Base-by-base conservation (phyloP, 2,113 vertebrate species). In the Carassius gibelio region DNA sequence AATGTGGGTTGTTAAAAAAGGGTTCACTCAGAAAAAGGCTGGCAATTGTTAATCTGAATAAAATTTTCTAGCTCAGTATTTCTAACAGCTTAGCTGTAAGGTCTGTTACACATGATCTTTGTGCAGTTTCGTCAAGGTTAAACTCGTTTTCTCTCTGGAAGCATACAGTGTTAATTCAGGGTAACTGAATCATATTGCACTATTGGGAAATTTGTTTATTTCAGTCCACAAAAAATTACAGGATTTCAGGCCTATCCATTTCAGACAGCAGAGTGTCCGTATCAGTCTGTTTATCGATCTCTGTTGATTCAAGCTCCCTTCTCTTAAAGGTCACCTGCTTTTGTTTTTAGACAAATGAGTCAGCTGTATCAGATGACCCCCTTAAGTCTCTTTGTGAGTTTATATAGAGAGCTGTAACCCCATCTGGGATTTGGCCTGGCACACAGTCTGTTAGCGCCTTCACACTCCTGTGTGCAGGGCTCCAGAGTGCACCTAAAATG, bases 201-300 rank as follows among this genome's bases (percentile, higher is more conserved):
- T 71, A 34, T 50, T 59, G 82, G 48, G 75, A 68, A 57, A 83
- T 36, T 42, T 11, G 9, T 84, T 81, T 48, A 55, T 82, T 81
- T 85, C 23, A 59, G 8, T 62, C 52, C 15, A 11, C 52, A 85
- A 59, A 59, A 64, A 61, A 66, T 68, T 19, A 8, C 11, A 50
- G 38, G 38, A 55, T 57, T 75, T 61, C 30, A 38, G 42, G 34
- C 52, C n/a, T 82, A 75, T 59, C 42, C 36, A 15, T 69, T 79
- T 72, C 72, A 68, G 50, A 36, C 74, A 77, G 36, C 64, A 77
- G 80, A 11, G 52, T 74, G 81, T 55, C 30, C 36, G 75, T 75
- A 71, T 81, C 86, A 42, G 76, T 78, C 42, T 84, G 86, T 84
- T 87, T 80, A 84, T 78, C 82, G 62, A 62, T 61, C 76, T 84